Evolutionary conservation across 2,888 invertebrate species (phyloP).

Genomic region (Scaptomyza reducta): DNA sequence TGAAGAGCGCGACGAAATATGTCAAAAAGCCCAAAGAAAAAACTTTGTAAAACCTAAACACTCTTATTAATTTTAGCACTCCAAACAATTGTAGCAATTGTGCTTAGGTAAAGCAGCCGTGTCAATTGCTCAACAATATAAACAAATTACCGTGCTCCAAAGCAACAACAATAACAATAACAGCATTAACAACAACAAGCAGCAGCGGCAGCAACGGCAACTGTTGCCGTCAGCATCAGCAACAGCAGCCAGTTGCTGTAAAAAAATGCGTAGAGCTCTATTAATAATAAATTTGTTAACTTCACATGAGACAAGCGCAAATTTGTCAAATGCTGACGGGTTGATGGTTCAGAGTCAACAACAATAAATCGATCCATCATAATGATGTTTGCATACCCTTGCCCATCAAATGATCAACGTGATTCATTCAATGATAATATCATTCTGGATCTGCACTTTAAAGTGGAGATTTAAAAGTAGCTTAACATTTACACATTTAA

Average conservation of each 20-base stretch:
- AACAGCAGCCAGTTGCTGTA: conserved; percentile 22
- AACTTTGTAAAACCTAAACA: conserved; percentile 52
- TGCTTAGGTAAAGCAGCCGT: conserved; percentile 70
- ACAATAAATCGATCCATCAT: conserved; percentile 13
- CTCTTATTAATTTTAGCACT: conserved; percentile 72
- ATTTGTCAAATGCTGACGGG: conserved; percentile 50
- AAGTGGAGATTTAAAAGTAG: background rate
- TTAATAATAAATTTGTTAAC: conserved; percentile 61
- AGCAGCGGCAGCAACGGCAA: conserved; percentile 32
- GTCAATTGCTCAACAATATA: conserved; percentile 76
- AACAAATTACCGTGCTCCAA: conserved; percentile 64
- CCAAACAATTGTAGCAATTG: conserved; percentile 75
- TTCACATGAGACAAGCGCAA: conserved; percentile 47
- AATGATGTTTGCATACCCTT: conserved; percentile 17
- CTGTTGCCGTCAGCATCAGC: conserved; percentile 34
- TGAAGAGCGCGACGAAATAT: conserved; percentile 61
- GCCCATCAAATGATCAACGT: background rate
- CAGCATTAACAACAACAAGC: conserved; percentile 17
- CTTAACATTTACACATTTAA: too few species aligned
- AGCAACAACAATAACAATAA: conserved; percentile 16
- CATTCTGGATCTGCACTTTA: background rate
- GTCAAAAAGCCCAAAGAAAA: conserved; percentile 54
- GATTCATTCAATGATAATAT: background rate
- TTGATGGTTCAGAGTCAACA: conserved; percentile 30
- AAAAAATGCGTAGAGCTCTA: conserved; percentile 39